phyloP scores from a whole-genome alignment of 2,888 invertebrate species.

The Hypercompe scribonia region DNA sequence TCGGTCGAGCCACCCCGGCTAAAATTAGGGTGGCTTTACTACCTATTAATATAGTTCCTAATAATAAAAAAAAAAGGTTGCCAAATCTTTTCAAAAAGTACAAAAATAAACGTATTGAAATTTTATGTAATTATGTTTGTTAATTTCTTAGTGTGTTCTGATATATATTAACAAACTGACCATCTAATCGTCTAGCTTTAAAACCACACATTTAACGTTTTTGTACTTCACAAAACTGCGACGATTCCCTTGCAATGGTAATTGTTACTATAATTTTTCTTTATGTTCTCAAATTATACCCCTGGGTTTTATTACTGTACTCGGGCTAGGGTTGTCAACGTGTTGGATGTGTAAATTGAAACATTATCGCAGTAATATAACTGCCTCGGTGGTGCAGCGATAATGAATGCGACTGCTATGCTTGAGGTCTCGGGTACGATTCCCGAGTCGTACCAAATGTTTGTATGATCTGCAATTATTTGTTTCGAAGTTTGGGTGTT shows the following conservation, averaged over 20 bases:
- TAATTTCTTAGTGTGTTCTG: not conserved
- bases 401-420: too few species aligned
- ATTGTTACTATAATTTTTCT: constrained; percentile 67
- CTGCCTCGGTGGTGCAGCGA: too few species aligned
- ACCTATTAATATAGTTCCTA: too few species aligned
- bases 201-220: constrained; percentile 50
- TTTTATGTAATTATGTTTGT: too few species aligned
- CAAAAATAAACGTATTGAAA: not conserved
- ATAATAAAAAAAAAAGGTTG: too few species aligned
- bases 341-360: not conserved
- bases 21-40: too few species aligned
- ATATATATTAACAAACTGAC: not conserved
- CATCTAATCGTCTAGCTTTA: constrained; percentile 15
- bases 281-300: constrained; percentile 71
- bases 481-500: too few species aligned
- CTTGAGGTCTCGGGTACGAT: too few species aligned
- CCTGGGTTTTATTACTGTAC: constrained; percentile 30
- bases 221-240: constrained; percentile 58
- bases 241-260: constrained; percentile 55
- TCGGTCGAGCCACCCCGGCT: too few species aligned
- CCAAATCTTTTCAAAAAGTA: not conserved
- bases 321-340: constrained; percentile 21
- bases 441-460: too few species aligned
- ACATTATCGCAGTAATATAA: too few species aligned
- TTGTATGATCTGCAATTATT: too few species aligned